These are phyloP conservation scores for Pandion haliaetus DNA, from an alignment of 2,113 vertebrate genomes.

Conservation along the genomic window DNA sequence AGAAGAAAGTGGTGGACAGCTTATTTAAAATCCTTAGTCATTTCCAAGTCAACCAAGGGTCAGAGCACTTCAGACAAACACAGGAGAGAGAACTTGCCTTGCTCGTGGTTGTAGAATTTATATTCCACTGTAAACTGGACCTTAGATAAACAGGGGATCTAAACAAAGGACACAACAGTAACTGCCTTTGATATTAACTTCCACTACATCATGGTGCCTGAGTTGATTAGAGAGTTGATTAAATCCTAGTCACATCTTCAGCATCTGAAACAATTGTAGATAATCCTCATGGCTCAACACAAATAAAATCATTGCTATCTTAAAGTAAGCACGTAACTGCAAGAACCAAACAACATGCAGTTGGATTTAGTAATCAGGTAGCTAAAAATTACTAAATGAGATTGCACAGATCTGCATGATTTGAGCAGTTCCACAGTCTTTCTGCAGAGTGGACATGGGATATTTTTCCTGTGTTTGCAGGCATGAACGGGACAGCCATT, in stretches of 20 bases:
- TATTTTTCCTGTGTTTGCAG: conserved; percentile 18
- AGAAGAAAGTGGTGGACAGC: background rate
- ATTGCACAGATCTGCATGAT: background rate
- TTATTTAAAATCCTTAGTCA: background rate
- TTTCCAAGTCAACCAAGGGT: background rate
- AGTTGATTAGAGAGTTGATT: background rate
- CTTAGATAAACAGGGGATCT: background rate
- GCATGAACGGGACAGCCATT: conserved; percentile 18
- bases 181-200: background rate
- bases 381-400: background rate
- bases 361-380: background rate
- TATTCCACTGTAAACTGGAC: background rate
- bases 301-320: background rate
- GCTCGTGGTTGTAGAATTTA: background rate
- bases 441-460: background rate
- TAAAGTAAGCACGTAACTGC: background rate
- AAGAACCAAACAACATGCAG: background rate
- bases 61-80: background rate
- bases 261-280: background rate
- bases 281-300: background rate
- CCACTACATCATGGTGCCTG: background rate
- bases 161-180: background rate
- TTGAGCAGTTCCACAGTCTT: background rate
- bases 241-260: background rate
- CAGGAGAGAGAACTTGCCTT: background rate